These are phyloP conservation scores for Eristalis tenax DNA, from an alignment of 2,888 invertebrate species.

Conservation along the genomic window DNA sequence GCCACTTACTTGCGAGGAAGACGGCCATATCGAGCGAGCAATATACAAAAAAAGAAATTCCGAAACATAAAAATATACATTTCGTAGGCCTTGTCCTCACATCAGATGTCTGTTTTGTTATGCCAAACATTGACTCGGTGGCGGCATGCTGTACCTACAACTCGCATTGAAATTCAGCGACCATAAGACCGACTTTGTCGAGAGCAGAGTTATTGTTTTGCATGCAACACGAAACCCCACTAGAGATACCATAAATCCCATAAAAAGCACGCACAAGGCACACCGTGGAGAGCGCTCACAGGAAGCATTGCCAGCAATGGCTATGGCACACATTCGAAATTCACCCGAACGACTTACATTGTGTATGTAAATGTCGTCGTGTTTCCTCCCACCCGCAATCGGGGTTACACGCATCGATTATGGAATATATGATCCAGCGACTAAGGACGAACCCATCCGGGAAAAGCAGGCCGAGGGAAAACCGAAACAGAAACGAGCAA, in stretches of 20 bases:
- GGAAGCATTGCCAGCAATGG: slow-evolving; percentile 11
- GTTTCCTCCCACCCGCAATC: slow-evolving; percentile 27
- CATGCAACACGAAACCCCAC: slow-evolving; percentile 56
- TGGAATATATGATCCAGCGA: slow-evolving; percentile 53
- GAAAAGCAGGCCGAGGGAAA: slow-evolving; percentile 16
- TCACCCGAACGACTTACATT: slow-evolving; percentile 35
- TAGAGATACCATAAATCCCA: slow-evolving; percentile 44
- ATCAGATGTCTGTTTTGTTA: not conserved
- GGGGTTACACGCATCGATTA: slow-evolving; percentile 58
- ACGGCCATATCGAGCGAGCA: not conserved
- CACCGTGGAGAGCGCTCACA: not conserved
- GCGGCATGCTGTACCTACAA: not conserved
- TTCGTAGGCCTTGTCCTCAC: not conserved
- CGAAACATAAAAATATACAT: not conserved
- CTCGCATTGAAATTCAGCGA: slow-evolving; percentile 6
- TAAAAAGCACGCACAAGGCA: slow-evolving; percentile 38
- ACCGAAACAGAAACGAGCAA: not conserved
- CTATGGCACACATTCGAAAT: slow-evolving; percentile 28
- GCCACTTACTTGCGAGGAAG: not conserved
- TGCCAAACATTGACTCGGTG: not conserved
- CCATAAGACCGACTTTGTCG: slow-evolving; percentile 10
- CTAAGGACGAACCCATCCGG: slow-evolving; percentile 22
- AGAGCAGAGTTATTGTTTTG: slow-evolving; percentile 43
- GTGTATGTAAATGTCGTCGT: slow-evolving; percentile 55
- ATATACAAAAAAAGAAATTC: not conserved